Conservation (phyloP, 2,113 vertebrate genomes). For the Myxocyprinus asiaticus region DNA sequence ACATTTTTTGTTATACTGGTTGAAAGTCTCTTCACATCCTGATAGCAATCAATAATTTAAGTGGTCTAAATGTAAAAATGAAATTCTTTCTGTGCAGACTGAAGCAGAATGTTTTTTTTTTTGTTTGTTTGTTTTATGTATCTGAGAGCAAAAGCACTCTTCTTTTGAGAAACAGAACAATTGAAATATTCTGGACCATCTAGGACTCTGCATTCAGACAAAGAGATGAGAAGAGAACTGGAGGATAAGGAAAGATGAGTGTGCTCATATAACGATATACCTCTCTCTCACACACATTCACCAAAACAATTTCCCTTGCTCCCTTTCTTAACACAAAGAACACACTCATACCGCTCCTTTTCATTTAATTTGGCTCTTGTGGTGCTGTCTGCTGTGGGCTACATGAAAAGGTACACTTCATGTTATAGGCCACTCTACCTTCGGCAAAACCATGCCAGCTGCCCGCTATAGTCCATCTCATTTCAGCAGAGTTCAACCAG, state of each 20-base stretch:
- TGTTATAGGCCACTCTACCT: conserved; percentile 27
- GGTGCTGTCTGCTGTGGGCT: conserved; percentile 34
- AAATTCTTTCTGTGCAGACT: background rate
- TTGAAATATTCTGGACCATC: conserved; percentile 18
- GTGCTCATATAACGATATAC: background rate
- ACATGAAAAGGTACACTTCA: conserved; percentile 14
- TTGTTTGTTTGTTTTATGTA: too few species aligned
- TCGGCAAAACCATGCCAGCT: conserved; percentile 43
- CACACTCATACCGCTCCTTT: conserved; percentile 23
- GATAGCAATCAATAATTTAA: too few species aligned
- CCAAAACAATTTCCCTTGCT: conserved; percentile 9
- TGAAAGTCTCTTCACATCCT: too few species aligned
- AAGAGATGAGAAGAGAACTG: background rate
- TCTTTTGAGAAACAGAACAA: conserved; percentile 17
- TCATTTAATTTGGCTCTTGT: conserved; percentile 51
- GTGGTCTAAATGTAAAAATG: too few species aligned
- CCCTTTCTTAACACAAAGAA: conserved; percentile 16
- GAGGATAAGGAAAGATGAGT: background rate
- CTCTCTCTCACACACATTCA: conserved; percentile 6
- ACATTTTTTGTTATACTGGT: too few species aligned
- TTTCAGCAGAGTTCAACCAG: conserved; percentile 59
- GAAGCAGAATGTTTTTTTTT: background rate
- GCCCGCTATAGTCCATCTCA: conserved; percentile 37
- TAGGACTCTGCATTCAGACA: conserved; percentile 10
- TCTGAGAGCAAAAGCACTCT: background rate